phyloP scores from a whole-genome alignment of 1,140 invertebrate species.

The Bombyx mori region DNA sequence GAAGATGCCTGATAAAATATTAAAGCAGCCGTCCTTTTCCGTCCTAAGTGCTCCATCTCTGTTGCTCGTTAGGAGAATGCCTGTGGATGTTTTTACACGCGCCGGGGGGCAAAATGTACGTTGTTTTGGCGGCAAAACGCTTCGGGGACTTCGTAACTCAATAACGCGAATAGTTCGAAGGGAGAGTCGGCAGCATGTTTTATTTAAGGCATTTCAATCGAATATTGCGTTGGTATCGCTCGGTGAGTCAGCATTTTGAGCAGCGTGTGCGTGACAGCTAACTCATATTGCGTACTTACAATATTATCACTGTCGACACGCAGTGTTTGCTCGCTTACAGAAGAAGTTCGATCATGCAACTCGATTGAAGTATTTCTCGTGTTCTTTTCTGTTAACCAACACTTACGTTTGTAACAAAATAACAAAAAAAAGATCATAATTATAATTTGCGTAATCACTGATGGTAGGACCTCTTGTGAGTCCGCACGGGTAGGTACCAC shows the following conservation, averaged over 20 bases:
- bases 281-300: constrained; percentile 14
- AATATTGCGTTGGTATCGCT: constrained; percentile 46
- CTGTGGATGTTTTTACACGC: constrained; percentile 63
- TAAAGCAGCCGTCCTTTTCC: constrained; percentile 55
- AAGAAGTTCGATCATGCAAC: no score
- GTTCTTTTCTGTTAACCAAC: no score
- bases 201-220: constrained; percentile 68
- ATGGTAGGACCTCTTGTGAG: no score
- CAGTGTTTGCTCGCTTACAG: neutral
- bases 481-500: no score
- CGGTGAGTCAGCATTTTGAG: constrained; percentile 34
- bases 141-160: constrained; percentile 66
- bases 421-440: no score
- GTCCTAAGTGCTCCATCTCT: constrained; percentile 35
- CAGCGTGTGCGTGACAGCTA: constrained; percentile 49
- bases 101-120: constrained; percentile 67
- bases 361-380: no score
- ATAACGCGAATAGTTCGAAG: constrained; percentile 61
- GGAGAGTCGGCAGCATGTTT: constrained; percentile 62
- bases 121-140: constrained; percentile 71
- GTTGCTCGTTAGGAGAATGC: constrained; percentile 31
- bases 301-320: constrained; percentile 19
- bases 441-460: no score
- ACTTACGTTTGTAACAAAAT: no score
- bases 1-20: constrained; percentile 68